Base-by-base conservation (phyloP, 2,888 invertebrate genomes). In the Lapara coniferarum region DNA sequence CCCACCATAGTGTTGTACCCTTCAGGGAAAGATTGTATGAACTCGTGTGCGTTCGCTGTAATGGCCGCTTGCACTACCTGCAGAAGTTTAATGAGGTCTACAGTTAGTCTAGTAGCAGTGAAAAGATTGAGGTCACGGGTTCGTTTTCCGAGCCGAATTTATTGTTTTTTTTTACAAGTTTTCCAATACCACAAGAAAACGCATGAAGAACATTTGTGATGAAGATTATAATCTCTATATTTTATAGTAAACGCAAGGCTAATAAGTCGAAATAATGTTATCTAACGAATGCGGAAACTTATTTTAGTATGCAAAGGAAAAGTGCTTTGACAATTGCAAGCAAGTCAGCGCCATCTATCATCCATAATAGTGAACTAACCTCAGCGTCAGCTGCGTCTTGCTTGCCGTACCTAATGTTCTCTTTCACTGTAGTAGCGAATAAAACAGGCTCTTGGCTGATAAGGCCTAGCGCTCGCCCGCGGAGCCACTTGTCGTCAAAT, bases 391-490 rank as follows among this genome's bases (percentile, higher is more conserved):
- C 94, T 0, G 97, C 97, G 30, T 94, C 94, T 0, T 96, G 96
- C 71, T 95, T 94, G 0, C 98, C 98, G 84, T 98, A 99, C 68
- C 98, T 95, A 70, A 99, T 99, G 89, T 99, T 99, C 91, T 99
- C 99, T 86, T 95, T 94, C 3, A 99, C 96, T 8, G 96, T 96
- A 12, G 98, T 98, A 0, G 98, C 98, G 93, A 99, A 99, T 51
- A 99, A 89, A 58, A 98, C 96, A 0, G 99, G 99, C 85, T 99
- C 99, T 89, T 99, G 98, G 83, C 97, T 97, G 72, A 99, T 98
- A 73, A 97, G 96, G 0, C 98, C 98, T 19, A 99, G 94, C 0
- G 96, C 96, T 66, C 96, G 94, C 14, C 97, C 96, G 56, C 99
- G 94, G 25, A 99, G 93, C 98, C 99, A 99, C 55, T 95, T 94